Evolutionary conservation across 2,797 vertebrate genomes (phyloP), one percentile per base, ranked within the genome.

Genomic region (Anguilla marmorata): DNA sequence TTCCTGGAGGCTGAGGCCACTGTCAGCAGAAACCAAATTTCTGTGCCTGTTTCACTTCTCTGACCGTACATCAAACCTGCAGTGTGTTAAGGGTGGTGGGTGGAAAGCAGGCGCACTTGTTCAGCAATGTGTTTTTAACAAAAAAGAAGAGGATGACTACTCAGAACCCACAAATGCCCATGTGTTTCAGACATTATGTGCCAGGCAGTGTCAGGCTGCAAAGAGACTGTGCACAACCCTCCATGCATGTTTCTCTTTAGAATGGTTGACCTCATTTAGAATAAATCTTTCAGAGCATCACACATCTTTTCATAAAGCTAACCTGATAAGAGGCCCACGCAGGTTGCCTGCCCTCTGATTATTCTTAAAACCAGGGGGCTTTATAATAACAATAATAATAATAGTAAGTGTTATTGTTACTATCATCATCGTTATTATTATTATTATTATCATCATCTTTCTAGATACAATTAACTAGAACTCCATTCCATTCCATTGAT

Each of bases 21-120:
- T n/a, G 19, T 82, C 76, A 80, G 76, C 37, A 45, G 21, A 80
- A 41, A 80, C 41, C 79, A 82, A 48, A 48, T 82, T 82, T 82
- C 74, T 79, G 16, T 14, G 5, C 33, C 27, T 79, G 37, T 45
- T 79, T 79, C 16, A 19, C 11, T 45, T 19, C 74, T 45, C 74
- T 79, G 33, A 21, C 45, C 3, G 4, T 45, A 45, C 12, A 79
- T 41, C 74, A 79, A 41, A 45, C 74, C 41, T 16, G 27, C 30
- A 76, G 74, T 12, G 21, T 5, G 37, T 21, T 79, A 45, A 6
- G 74, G 74, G 69, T 16, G 27, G 30, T 16, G 74, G 37, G 16
- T 12, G 30, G 33, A 79, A 79, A 79, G 16, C 37, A 45, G 16
- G 19, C 11, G 2, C 6, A 50, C 79, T 48, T n/a, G 45, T 45